phyloP scores from a whole-genome alignment of 2,797 vertebrate genomes.

The Tokudaia muenninki region DNA sequence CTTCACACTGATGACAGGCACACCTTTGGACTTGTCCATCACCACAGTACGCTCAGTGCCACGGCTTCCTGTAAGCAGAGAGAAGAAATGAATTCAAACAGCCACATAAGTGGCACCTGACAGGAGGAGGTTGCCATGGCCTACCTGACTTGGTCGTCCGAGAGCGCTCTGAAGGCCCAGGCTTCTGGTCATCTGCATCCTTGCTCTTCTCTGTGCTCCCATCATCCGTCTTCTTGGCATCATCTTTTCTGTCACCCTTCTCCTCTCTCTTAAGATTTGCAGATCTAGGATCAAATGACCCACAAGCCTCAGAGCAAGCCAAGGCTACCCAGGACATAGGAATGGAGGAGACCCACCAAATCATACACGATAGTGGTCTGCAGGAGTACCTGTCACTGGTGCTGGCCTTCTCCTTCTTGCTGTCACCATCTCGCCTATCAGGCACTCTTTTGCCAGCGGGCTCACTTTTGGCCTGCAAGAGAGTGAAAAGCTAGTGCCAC shows the following conservation, averaged over 20 bases:
- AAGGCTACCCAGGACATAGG: neutral
- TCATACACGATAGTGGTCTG: neutral
- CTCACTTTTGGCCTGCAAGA: constrained; percentile 95
- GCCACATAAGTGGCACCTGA: no score
- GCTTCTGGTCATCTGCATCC: constrained; percentile 91
- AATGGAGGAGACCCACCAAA: neutral
- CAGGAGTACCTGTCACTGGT: constrained; percentile 89
- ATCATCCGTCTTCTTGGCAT: constrained; percentile 89
- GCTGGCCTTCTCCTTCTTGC: constrained; percentile 89
- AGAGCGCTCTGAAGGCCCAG: constrained; percentile 86
- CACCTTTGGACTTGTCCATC: constrained; percentile 99
- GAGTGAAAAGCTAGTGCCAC: neutral
- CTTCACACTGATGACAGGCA: constrained; percentile 98
- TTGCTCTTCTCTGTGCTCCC: constrained; percentile 88
- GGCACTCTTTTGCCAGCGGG: constrained; percentile 95
- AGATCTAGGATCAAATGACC: constrained; percentile 73
- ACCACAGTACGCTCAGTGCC: constrained; percentile 96
- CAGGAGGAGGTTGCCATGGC: no score
- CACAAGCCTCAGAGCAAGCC: neutral
- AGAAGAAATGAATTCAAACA: neutral
- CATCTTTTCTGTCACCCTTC: constrained; percentile 91
- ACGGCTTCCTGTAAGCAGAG: constrained; percentile 84
- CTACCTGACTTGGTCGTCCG: constrained; percentile 88
- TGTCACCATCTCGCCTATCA: constrained; percentile 92
- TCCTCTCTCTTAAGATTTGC: constrained; percentile 88